A percentile compares a stretch with the other conserved stretches of the same genome.
Conservation (phyloP, 2,113 vertebrate genomes). For the Chrysochloris asiatica region DNA sequence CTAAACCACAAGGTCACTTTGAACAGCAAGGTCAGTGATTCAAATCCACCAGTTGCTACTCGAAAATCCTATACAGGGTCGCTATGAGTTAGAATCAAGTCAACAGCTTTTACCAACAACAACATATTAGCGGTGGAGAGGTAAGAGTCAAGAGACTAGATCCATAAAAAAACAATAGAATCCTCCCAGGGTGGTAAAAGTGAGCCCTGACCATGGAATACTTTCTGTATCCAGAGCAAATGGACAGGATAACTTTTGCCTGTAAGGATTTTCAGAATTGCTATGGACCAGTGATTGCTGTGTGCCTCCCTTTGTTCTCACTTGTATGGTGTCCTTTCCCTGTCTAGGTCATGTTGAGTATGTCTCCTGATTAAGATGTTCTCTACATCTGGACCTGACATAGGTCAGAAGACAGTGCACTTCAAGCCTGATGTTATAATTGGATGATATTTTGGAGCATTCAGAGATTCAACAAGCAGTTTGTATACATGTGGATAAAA, state of each 20-base stretch:
- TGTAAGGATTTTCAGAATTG: neutral
- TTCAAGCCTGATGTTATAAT: neutral
- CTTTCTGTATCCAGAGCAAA: neutral
- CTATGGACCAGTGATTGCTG: neutral
- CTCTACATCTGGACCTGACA: neutral
- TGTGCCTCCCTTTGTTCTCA: neutral
- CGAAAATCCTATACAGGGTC: no score
- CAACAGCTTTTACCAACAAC: no score
- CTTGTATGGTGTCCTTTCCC: neutral
- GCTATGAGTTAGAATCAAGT: no score
- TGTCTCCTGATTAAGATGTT: neutral
- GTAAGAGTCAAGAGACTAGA: neutral
- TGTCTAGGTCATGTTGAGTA: neutral
- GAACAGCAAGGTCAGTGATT: no score
- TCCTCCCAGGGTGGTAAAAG: neutral
- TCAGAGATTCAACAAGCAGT: neutral
- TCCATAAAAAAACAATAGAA: neutral
- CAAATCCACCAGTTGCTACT: no score
- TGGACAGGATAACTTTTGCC: neutral
- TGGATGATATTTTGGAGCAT: neutral
- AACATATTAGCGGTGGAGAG: no score
- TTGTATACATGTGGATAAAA: neutral
- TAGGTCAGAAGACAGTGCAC: neutral
- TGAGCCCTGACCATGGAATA: neutral
- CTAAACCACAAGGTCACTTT: no score